These are phyloP conservation scores for Octodon degus DNA, from an alignment of 2,113 vertebrate genomes.

Conservation along the genomic window DNA sequence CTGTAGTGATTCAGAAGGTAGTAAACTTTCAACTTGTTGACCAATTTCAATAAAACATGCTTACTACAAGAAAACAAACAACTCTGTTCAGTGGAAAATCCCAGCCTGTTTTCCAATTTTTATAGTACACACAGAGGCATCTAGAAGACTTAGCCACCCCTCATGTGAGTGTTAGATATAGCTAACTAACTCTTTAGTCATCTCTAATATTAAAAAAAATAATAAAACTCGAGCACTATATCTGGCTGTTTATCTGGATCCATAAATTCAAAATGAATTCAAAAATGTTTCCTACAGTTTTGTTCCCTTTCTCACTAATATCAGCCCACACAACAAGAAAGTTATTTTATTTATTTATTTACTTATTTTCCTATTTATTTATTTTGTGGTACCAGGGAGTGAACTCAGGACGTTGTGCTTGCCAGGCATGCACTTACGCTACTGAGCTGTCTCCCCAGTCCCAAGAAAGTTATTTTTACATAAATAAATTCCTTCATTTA, in stretches of 20 bases:
- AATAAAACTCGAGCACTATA: neutral
- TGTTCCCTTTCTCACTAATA: neutral
- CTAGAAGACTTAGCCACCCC: neutral
- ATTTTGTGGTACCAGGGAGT: too few relatives aligned
- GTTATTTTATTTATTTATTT: neutral
- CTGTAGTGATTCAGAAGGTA: neutral
- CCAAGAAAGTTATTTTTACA: neutral
- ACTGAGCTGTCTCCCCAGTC: too few relatives aligned
- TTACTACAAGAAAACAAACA: neutral
- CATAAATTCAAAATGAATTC: neutral
- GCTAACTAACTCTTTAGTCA: neutral
- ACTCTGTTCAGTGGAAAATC: too few relatives aligned
- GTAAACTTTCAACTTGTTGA: slow-evolving; percentile 15
- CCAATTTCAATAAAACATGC: neutral
- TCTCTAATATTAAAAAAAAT: too few relatives aligned
- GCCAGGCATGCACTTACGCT: too few relatives aligned
- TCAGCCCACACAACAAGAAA: neutral
- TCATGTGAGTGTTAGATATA: neutral
- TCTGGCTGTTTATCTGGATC: neutral
- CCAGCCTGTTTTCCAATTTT: neutral
- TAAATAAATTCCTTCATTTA: neutral
- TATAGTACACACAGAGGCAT: neutral
- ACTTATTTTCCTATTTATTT: too few relatives aligned
- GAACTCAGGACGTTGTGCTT: too few relatives aligned
- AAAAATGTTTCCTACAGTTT: neutral